Percentiles rank a stretch among this genome's conserved stretches.
phyloP scores from a whole-genome alignment of 2,888 invertebrate genomes.

The Antitype chi region DNA sequence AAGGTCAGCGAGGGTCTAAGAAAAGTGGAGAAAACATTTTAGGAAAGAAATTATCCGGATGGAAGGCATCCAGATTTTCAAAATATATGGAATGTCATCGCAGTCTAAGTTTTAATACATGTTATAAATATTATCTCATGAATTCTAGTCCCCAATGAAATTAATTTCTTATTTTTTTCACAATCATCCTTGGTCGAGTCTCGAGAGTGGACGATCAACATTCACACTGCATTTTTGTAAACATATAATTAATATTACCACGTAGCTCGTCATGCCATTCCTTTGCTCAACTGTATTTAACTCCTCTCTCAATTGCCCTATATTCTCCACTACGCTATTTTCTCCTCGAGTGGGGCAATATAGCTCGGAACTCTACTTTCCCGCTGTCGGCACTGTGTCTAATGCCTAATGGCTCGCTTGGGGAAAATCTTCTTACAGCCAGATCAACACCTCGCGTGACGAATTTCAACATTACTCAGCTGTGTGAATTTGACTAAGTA shows the following conservation, averaged over 20 bases:
- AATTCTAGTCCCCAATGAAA: not conserved
- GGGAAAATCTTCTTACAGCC: conserved; percentile 26
- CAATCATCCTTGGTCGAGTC: not conserved
- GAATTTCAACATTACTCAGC: not conserved
- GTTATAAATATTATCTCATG: not conserved
- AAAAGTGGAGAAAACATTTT: not conserved
- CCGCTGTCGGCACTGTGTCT: conserved; percentile 37
- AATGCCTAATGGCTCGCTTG: conserved; percentile 26
- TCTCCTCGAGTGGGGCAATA: conserved; percentile 40
- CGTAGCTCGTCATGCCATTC: not conserved
- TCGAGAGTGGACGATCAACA: conserved; percentile 4
- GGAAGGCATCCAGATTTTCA: not conserved
- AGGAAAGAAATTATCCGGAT: not conserved
- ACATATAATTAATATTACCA: conserved; percentile 1
- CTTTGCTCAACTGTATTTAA: conserved; percentile 1
- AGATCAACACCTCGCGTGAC: conserved; percentile 2
- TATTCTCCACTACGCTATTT: conserved; percentile 37
- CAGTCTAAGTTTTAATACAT: not conserved
- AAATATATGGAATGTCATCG: not conserved
- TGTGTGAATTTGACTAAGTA: too few relatives aligned
- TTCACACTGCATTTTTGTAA: conserved; percentile 17
- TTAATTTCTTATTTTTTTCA: not conserved
- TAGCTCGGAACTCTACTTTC: conserved; percentile 46
- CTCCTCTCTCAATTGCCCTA: conserved; percentile 26
- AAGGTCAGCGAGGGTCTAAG: not conserved